A percentile compares a stretch with the other conserved stretches of the same genome.
Evolutionary conservation across 2,888 invertebrate genomes (phyloP).

Genomic region (Ophioninae sp.): DNA sequence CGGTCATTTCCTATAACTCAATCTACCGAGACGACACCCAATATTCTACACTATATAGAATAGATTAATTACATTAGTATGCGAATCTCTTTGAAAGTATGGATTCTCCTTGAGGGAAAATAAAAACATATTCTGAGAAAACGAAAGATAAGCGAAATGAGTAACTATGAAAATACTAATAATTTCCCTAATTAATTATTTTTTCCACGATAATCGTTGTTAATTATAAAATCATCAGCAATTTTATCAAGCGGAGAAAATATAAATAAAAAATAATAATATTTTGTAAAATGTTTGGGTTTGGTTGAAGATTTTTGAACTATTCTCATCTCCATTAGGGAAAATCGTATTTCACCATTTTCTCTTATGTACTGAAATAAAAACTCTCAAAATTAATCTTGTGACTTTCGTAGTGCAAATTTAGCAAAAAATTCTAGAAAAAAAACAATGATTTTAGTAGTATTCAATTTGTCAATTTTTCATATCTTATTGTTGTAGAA

Average conservation of each 20-base stretch:
- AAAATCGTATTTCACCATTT: too few relatives aligned
- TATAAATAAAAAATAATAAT: too few relatives aligned
- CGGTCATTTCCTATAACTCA: slow-evolving; percentile 66
- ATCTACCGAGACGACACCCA: slow-evolving; percentile 61
- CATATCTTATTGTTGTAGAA: too few relatives aligned
- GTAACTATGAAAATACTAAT: slow-evolving; percentile 6
- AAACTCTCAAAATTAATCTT: too few relatives aligned
- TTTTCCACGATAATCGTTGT: not conserved
- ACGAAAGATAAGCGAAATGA: not conserved
- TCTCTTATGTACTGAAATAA: too few relatives aligned
- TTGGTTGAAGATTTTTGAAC: too few relatives aligned
- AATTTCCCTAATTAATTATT: not conserved
- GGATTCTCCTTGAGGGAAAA: not conserved
- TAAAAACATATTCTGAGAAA: slow-evolving; percentile 3
- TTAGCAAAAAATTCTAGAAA: too few relatives aligned
- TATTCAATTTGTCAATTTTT: too few relatives aligned
- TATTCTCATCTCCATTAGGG: too few relatives aligned
- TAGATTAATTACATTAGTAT: slow-evolving; percentile 50
- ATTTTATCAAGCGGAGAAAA: not conserved
- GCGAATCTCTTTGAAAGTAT: slow-evolving; percentile 18
- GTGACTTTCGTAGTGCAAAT: too few relatives aligned
- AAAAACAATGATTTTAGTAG: too few relatives aligned
- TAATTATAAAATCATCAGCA: not conserved
- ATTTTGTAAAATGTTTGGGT: too few relatives aligned
- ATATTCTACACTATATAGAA: slow-evolving; percentile 35